Base-by-base conservation (phyloP, 1,140 invertebrate genomes). In the Acromyrmex charruanus region DNA sequence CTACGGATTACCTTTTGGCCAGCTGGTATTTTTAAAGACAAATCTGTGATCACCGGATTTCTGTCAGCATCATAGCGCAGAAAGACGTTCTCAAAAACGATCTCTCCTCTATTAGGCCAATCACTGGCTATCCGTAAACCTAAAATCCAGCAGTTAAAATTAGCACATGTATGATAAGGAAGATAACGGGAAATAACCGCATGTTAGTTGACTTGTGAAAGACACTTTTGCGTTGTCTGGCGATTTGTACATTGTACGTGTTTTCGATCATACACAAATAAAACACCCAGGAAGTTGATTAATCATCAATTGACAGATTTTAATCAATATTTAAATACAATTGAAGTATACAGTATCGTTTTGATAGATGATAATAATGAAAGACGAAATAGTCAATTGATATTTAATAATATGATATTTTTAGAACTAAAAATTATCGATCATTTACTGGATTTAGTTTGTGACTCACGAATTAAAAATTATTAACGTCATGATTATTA, bases 91-190 rank as follows among this genome's bases (percentile, higher is more conserved):
- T 97, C 96, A 91, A 98, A 98, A 86, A 96, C 94, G 53, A 98
- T 97, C 91, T 97, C 96, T 6, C 98, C 97, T 77, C 96, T 96
- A 77, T 95, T 93, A 55, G 97, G 97, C 97, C 97, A 98, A 31
- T 95, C 94, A 58, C 95, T 92, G 21, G 96, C 95, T 74, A 97
- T 95, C 16, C 92, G 91, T 77, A 92, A 94, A 93, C 95, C 96
- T 97, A 86, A 44, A 92, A 94, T 85, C 28, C 25, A 28, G n/a
- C 3, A 84, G 10, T 61, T 28, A 58, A 68, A 85, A 69, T 44
- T 58, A n/a, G 12, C 16, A 21, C 6, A 1, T 77, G 12, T 31
- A 51, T 66, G 39, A 39, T 39, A 39, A 77, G 31, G 16, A 66
- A 72, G n/a, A 10, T 77, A 53, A 65, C 3, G 25, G 9, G 0